phyloP scores from a whole-genome alignment of 1,140 invertebrate genomes.

The Formica selysi region DNA sequence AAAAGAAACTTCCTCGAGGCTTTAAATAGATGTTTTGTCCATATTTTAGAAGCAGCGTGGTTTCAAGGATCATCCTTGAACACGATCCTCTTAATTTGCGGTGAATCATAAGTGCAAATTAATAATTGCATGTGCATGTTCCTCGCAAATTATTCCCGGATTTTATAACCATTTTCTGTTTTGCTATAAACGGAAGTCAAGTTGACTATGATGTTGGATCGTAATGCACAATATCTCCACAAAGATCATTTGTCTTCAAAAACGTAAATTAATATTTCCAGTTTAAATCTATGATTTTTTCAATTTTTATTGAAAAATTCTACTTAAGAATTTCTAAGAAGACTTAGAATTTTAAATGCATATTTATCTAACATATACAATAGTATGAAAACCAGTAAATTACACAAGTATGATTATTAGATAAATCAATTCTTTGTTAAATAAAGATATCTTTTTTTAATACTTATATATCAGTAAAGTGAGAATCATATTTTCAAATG shows the following conservation, averaged over 20 bases:
- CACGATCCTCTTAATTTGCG: slow-evolving; percentile 6
- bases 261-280: not conserved
- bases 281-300: not conserved
- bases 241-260: slow-evolving; percentile 13
- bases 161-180: not conserved
- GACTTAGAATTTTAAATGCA: too few relatives aligned
- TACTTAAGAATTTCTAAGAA: too few relatives aligned
- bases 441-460: too few relatives aligned
- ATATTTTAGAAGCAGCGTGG: not conserved
- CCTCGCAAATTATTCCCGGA: slow-evolving; percentile 9
- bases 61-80: slow-evolving; percentile 3
- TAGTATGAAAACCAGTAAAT: too few relatives aligned
- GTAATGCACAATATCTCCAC: not conserved
- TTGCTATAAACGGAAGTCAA: not conserved
- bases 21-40: slow-evolving; percentile 3
- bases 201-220: not conserved
- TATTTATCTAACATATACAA: too few relatives aligned
- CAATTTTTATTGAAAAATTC: not conserved
- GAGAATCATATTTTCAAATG: too few relatives aligned
- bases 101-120: slow-evolving; percentile 5
- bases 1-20: not conserved
- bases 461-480: too few relatives aligned
- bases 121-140: not conserved
- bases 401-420: too few relatives aligned
- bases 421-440: too few relatives aligned